Base-by-base conservation (phyloP, 2,888 invertebrate genomes). In the Tuta absoluta region DNA sequence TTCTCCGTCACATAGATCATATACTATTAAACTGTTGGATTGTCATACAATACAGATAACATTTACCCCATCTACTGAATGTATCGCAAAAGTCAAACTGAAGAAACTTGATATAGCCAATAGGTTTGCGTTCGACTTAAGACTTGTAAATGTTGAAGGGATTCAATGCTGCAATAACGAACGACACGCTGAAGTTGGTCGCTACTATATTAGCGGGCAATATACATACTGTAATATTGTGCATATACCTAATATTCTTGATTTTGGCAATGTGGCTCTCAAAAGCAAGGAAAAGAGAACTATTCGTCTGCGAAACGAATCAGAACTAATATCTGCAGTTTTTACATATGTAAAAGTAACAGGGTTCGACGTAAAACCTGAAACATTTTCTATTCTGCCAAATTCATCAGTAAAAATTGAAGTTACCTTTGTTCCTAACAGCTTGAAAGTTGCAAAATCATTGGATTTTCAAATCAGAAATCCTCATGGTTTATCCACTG, bases 171-270 rank as follows among this genome's bases (percentile, higher is more conserved):
- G 91, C 68, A 69, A 79, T 63, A 74, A 82, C 67, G 90, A 90
- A 70, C 69, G 72, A 33, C 90, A 91, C 71, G 81, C 87, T 19
- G 92, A 92, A 84, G 80, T 88, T 51, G 89, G 92, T 0, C 84
- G 92, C 63, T 87, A 93, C 64, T 93, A 93, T 67, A 80, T 94
- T 21, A 90, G 93, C 72, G 94, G 93, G 0, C 87, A 92, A 75
- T 91, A 87, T 65, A 93, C 93, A 80, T 79, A 83, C 57, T 86
- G 92, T 33, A 76, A 80, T 28, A 78, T 94, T 17, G 76, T 76
- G 4, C 82, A 94, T 67, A 70, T 75, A 23, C 94, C 94, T 0
- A 80, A 87, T 65, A 71, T 77, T 8, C 67, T 94, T 0, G 71
- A 89, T 67, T 88, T 94, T 67, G 87, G 87, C 1, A 79, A 92